A percentile compares a stretch with the other conserved stretches of the same genome.
Conservation (phyloP, 2,888 invertebrate genomes). For the Agelastica alni region DNA sequence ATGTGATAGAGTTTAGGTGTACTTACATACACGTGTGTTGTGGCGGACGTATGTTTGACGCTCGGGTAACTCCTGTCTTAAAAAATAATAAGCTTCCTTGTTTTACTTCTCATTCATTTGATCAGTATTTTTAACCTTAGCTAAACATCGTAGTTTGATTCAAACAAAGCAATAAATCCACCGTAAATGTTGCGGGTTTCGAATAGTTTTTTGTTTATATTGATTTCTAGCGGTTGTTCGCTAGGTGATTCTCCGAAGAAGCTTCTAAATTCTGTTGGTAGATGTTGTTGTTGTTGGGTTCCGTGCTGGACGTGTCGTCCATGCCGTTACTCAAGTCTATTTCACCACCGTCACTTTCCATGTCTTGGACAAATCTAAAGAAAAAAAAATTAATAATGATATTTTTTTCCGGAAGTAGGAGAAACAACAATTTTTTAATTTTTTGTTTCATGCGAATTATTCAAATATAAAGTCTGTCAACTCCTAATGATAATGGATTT, state of each 20-base stretch:
- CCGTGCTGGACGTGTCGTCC: conserved; percentile 47
- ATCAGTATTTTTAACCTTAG: conserved; percentile 5
- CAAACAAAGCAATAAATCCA: conserved; percentile 15
- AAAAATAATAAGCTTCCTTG: conserved; percentile 11
- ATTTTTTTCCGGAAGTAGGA: too few species aligned
- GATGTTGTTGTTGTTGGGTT: conserved; percentile 62
- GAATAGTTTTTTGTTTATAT: not conserved
- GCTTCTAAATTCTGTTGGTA: conserved; percentile 62
- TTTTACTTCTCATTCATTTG: conserved; percentile 1
- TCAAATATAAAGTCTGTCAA: too few species aligned
- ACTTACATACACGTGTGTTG: too few species aligned
- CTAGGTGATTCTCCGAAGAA: conserved; percentile 48
- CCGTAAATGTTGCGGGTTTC: conserved; percentile 2
- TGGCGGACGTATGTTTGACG: too few species aligned
- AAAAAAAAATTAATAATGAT: conserved; percentile 4
- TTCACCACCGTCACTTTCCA: conserved; percentile 54
- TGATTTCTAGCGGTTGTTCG: conserved; percentile 43
- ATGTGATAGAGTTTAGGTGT: too few species aligned
- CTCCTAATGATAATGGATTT: too few species aligned
- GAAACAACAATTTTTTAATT: too few species aligned
- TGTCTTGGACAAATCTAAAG: conserved; percentile 55
- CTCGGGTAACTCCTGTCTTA: too few species aligned
- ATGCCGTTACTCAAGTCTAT: conserved; percentile 42
- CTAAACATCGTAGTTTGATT: conserved; percentile 22
- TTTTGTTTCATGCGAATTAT: too few species aligned